phyloP scores from a whole-genome alignment of 2,797 vertebrate species.

The Spheniscus humboldti region DNA sequence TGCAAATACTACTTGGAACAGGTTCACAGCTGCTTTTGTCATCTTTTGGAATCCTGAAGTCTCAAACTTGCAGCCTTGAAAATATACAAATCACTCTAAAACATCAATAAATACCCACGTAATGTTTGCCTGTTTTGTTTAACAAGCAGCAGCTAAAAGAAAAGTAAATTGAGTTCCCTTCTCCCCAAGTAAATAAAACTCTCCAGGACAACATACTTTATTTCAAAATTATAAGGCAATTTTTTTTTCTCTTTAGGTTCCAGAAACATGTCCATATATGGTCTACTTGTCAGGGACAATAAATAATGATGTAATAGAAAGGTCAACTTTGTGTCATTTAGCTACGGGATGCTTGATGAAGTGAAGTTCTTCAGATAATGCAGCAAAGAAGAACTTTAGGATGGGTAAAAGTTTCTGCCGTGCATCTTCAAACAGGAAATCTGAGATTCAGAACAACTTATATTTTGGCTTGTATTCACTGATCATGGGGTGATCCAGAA shows the following conservation, averaged over 20 bases:
- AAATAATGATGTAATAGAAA: constrained; percentile 72
- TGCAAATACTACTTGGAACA: neutral
- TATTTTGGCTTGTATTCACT: constrained; percentile 73
- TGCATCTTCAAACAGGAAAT: constrained; percentile 73
- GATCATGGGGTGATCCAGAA: constrained; percentile 82
- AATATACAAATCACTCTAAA: neutral
- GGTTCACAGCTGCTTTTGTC: constrained; percentile 9
- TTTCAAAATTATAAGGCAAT: constrained; percentile 13
- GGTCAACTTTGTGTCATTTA: constrained; percentile 61
- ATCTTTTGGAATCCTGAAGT: constrained; percentile 3
- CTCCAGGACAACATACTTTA: constrained; percentile 1
- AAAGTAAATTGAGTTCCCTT: neutral
- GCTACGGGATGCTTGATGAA: constrained; percentile 61
- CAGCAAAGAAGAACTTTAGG: constrained; percentile 40
- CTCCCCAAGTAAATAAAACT: neutral
- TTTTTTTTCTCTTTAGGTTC: constrained; percentile 51
- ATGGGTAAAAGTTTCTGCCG: constrained; percentile 39
- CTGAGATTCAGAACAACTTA: constrained; percentile 76
- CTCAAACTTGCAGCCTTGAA: neutral
- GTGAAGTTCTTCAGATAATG: constrained; percentile 42
- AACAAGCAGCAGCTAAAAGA: neutral
- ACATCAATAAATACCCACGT: neutral
- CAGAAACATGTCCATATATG: constrained; percentile 81
- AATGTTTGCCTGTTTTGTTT: neutral
- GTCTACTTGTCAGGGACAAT: constrained; percentile 72